Conservation (phyloP, 2,797 vertebrate species). For the Choloepus didactylus region DNA sequence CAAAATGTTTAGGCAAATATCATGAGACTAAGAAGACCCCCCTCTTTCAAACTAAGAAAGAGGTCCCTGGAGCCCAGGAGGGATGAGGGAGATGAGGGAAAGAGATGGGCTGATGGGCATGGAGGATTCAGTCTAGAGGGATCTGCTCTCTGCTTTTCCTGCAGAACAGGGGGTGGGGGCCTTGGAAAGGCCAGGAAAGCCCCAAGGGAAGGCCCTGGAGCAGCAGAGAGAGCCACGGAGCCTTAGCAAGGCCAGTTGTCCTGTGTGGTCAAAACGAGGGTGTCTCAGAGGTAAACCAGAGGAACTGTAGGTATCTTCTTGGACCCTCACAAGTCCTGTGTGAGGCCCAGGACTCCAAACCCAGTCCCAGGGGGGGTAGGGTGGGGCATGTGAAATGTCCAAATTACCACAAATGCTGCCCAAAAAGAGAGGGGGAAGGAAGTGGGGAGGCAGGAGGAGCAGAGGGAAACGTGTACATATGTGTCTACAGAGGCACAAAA, state of each 20-base stretch:
- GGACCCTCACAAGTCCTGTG: background rate
- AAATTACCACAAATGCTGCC: background rate
- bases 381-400: background rate
- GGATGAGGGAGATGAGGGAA: background rate
- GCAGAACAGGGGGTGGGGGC: background rate
- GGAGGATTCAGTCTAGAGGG: background rate
- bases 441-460: background rate
- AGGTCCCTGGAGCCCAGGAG: background rate
- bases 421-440: background rate
- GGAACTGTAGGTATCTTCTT: background rate
- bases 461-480: fast-evolving
- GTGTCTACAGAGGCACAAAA: too few species aligned
- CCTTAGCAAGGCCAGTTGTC: too few species aligned
- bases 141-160: background rate
- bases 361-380: background rate
- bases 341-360: background rate
- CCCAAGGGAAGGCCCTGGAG: too few species aligned
- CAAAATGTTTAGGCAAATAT: background rate
- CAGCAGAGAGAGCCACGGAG: background rate
- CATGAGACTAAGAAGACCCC: background rate
- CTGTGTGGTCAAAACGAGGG: background rate
- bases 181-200: fast-evolving
- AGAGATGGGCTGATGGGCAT: background rate
- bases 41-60: background rate
- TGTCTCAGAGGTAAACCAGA: background rate